Conservation (phyloP, 2,888 invertebrate genomes). For the Cyclophora punctaria region DNA sequence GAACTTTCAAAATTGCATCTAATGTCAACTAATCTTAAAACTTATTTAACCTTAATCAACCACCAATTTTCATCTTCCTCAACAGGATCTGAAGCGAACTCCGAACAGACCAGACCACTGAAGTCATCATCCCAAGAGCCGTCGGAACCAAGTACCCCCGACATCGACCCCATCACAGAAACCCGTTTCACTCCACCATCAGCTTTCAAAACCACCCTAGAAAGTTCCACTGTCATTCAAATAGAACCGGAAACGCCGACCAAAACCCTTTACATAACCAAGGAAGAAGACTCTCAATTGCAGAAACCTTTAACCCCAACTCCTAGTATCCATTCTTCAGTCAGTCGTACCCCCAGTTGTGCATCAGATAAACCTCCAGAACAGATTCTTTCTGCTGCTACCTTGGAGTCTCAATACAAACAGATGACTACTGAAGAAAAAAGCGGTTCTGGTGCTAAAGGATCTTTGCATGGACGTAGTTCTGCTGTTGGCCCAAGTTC, state of each 20-base stretch:
- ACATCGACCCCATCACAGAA: constrained; percentile 26
- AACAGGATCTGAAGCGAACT: constrained; percentile 44
- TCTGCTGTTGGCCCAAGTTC: not conserved
- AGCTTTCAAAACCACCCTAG: constrained; percentile 38
- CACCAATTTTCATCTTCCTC: not conserved
- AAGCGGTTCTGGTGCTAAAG: not conserved
- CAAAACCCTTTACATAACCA: constrained; percentile 46
- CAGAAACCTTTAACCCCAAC: constrained; percentile 59
- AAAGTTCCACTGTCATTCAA: constrained; percentile 7
- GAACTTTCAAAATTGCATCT: no score
- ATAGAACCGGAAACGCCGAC: constrained; percentile 49
- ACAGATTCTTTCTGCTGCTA: constrained; percentile 56
- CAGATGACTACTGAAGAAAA: constrained; percentile 17
- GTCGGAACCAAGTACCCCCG: constrained; percentile 44
- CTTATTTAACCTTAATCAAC: not conserved
- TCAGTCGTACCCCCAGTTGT: constrained; percentile 1
- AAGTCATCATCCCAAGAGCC: constrained; percentile 48
- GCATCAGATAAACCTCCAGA: constrained; percentile 11
- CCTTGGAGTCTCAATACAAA: constrained; percentile 44
- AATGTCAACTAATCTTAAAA: not conserved
- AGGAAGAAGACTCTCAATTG: constrained; percentile 46
- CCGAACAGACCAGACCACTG: constrained; percentile 44
- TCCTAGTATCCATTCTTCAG: constrained; percentile 32
- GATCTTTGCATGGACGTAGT: not conserved
- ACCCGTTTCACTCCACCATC: constrained; percentile 35